Evolutionary conservation across 2,113 vertebrate genomes (phyloP), one percentile per base, ranked within the genome.

Genomic region (Alethe castanea): DNA sequence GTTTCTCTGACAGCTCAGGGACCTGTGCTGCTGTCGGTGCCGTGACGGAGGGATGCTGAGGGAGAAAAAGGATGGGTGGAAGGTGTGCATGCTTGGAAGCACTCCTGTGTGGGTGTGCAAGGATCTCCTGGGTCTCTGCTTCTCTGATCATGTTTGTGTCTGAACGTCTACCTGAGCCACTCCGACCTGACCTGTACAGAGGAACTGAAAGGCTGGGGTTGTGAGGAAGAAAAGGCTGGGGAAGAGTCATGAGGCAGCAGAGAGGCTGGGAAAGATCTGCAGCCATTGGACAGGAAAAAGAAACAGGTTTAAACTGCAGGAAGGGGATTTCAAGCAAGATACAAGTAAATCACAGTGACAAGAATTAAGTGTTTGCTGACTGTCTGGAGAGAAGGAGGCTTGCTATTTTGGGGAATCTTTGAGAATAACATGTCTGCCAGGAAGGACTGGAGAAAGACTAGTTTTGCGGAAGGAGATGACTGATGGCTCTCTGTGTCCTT

Each of bases 311-410:
- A 61, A 94, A 96, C 54, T 81, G 91, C 92, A 88, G 94, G 86
- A 94, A 81, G 54, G 82, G 88, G 86, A 81, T 94, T 93, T 90
- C 67, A 86, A 78, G 82, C 35, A 50, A 95, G 86, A 54, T 52
- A 88, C 50, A 38, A 90, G 74, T 92, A 95, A 96, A 93, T 94
- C 90, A 92, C 83, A 88, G 71, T 93, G 88, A 94, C 94, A 93
- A 88, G 94, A 92, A 95, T 92, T 91, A 96, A 94, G 93, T 94
- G 94, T 90, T 92, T 96, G 56, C 82, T 92, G 92, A 73, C 67
- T 54, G 67, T 61, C 92, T 86, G 67, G 91, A 94, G 82, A 62
- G 76, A 92, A 57, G 42, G 6, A 80, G 42, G 38, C 67, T 86
- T 93, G 60, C 50, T 86, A 8, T 94, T 94, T 61, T 44, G 50